Evolutionary conservation across 2,113 vertebrate species (phyloP).

Genomic region (Catharus minimus): DNA sequence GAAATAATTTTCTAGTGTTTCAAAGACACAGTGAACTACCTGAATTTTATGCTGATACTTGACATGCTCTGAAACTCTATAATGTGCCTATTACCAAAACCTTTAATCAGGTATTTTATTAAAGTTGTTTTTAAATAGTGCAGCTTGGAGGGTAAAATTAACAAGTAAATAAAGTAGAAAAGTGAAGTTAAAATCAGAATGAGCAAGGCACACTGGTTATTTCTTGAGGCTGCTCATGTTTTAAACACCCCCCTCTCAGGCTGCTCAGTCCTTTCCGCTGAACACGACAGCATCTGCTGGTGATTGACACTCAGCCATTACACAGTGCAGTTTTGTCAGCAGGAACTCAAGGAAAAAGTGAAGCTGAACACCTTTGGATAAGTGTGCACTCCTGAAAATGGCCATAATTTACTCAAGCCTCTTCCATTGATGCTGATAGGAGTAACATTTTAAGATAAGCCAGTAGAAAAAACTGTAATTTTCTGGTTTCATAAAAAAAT

Average conservation of each 20-base stretch:
- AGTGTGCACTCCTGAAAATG: conserved; percentile 57
- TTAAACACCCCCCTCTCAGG: neutral
- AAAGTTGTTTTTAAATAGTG: neutral
- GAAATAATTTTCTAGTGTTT: neutral
- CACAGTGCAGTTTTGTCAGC: conserved; percentile 49
- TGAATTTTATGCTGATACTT: neutral
- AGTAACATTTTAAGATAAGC: conserved; percentile 60
- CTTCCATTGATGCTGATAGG: conserved; percentile 51
- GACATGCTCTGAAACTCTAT: neutral
- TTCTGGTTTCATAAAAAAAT: conserved; percentile 11
- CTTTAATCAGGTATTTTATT: neutral
- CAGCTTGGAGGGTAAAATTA: neutral
- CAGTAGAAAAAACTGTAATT: conserved; percentile 54
- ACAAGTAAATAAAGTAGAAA: neutral
- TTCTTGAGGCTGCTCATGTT: conserved; percentile 15
- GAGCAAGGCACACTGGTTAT: neutral
- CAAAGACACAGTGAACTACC: neutral
- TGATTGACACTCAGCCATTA: conserved; percentile 53
- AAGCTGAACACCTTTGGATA: conserved; percentile 58
- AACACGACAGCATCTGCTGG: neutral
- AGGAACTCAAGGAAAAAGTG: conserved; percentile 39
- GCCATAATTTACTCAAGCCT: conserved; percentile 63
- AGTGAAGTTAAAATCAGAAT: neutral
- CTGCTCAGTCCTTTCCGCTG: neutral
- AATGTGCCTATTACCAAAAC: neutral